phyloP scores from a whole-genome alignment of 2,888 invertebrate genomes.

The Amitus sp. region DNA sequence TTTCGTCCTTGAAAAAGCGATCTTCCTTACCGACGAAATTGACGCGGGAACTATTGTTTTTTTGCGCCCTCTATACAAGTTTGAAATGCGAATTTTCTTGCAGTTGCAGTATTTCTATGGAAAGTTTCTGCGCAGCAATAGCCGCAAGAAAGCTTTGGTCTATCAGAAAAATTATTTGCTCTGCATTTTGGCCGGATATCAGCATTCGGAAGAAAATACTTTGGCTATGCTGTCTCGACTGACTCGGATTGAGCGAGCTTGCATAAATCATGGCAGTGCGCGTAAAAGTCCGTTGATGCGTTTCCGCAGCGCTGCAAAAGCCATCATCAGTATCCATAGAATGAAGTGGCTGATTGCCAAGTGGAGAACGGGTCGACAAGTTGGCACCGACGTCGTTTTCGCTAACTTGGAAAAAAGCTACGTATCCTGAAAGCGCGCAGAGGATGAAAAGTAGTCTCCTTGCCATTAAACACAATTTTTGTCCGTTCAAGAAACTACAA shows the following conservation, averaged over 20 bases:
- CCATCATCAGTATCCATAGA: slow-evolving; percentile 71
- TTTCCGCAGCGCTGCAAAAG: slow-evolving; percentile 69
- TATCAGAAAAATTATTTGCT: slow-evolving; percentile 92
- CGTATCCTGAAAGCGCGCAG: slow-evolving; percentile 40
- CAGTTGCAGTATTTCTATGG: slow-evolving; percentile 72
- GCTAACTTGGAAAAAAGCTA: slow-evolving; percentile 46
- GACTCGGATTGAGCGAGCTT: slow-evolving; percentile 58
- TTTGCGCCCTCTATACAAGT: too few relatives aligned
- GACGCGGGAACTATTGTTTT: too few relatives aligned
- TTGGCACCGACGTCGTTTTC: slow-evolving; percentile 66
- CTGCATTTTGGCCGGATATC: slow-evolving; percentile 73
- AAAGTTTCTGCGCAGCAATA: slow-evolving; percentile 82
- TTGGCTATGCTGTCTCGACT: slow-evolving; percentile 62
- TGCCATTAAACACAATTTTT: slow-evolving; percentile 46
- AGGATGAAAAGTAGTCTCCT: slow-evolving; percentile 33
- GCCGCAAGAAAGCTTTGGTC: slow-evolving; percentile 85
- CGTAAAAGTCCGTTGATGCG: slow-evolving; percentile 48
- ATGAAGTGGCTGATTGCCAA: slow-evolving; percentile 75
- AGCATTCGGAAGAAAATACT: slow-evolving; percentile 67
- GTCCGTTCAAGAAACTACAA: slow-evolving; percentile 46
- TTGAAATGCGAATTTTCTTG: slow-evolving; percentile 19
- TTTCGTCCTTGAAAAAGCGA: too few relatives aligned
- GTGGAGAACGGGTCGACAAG: slow-evolving; percentile 72
- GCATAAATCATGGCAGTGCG: slow-evolving; percentile 38
- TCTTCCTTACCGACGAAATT: too few relatives aligned